Conservation (phyloP, 2,797 vertebrate species). For the Sebastes nivosus region DNA sequence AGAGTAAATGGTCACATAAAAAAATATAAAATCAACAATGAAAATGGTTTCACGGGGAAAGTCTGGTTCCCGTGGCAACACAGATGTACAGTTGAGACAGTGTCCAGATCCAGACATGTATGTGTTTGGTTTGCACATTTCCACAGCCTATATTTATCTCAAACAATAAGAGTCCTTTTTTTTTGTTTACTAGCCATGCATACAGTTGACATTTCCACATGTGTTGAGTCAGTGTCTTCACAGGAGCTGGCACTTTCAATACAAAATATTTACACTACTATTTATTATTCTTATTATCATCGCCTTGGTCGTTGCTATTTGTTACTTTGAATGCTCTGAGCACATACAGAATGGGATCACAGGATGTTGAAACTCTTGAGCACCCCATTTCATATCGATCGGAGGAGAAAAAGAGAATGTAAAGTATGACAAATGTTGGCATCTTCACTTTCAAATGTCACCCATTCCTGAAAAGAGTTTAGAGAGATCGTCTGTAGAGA, state of each 20-base stretch:
- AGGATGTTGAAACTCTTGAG: conserved; percentile 33
- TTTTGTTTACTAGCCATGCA: conserved; percentile 78
- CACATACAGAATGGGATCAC: conserved; percentile 50
- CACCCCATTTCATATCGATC: conserved; percentile 35
- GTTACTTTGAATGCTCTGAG: conserved; percentile 67
- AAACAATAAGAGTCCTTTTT: conserved; percentile 68
- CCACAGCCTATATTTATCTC: conserved; percentile 76
- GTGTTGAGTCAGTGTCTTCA: conserved; percentile 71
- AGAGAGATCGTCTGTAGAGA: conserved; percentile 46
- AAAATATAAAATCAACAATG: conserved; percentile 87
- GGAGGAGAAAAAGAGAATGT: conserved; percentile 25
- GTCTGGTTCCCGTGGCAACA: conserved; percentile 72
- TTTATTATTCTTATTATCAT: conserved; percentile 50
- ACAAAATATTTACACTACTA: conserved; percentile 81
- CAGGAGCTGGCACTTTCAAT: conserved; percentile 78
- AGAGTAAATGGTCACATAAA: conserved; percentile 85
- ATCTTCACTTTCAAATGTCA: conserved; percentile 60
- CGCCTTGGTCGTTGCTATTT: conserved; percentile 40
- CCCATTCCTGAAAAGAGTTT: conserved; percentile 43
- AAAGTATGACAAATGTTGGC: conserved; percentile 59
- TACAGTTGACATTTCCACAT: conserved; percentile 72
- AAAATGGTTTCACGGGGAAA: conserved; percentile 73
- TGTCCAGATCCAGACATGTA: conserved; percentile 73
- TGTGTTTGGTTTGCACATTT: conserved; percentile 77
- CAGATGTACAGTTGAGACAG: conserved; percentile 72